Base-by-base conservation (phyloP, 2,888 invertebrate genomes). In the Conops quadrifasciatus region DNA sequence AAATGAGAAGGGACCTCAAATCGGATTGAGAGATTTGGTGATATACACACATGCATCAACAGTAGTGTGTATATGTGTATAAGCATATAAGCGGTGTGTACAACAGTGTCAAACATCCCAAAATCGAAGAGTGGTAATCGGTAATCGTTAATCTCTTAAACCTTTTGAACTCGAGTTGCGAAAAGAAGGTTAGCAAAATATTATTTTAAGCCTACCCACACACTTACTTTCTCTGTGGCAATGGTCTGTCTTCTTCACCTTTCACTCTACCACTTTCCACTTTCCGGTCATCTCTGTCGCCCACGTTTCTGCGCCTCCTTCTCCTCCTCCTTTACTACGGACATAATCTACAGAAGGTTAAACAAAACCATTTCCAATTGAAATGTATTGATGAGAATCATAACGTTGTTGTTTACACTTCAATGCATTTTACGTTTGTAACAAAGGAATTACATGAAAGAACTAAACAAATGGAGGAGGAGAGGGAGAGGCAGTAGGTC, bases 101-200 rank as follows among this genome's bases (percentile, higher is more conserved):
- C 28, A 5, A 28, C 58, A 15, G 58, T 26, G 21, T 69, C 73
- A 78, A 82, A 82, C 83, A 85, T 83, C 81, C 82, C 84, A 78
- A 84, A 86, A 86, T 82, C 86, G 81, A 81, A 81, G 80, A 82
- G 81, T 81, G 81, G 75, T 81, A 84, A 84, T 82, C 80, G 82
- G 82, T 82, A 80, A 82, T 80, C 80, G 81, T 75, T 81, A 84
- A 84, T 83, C 80, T 78, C 77, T 78, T 80, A 83, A 84, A 82
- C 83, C 81, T 82, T 84, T 85, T 83, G 83, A 83, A 82, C 81
- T 84, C 76, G 77, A 77, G 78, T 60, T 45, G 76, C 80, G 75
- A 77, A 81, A 81, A 81, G 78, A 77, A 82, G 82, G 81, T 81
- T 81, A 81, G 77, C 80, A 78, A 81, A 81, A 82, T 82, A 82